Base-by-base conservation (phyloP, 2,113 vertebrate genomes). In the Vanacampus margaritifer region DNA sequence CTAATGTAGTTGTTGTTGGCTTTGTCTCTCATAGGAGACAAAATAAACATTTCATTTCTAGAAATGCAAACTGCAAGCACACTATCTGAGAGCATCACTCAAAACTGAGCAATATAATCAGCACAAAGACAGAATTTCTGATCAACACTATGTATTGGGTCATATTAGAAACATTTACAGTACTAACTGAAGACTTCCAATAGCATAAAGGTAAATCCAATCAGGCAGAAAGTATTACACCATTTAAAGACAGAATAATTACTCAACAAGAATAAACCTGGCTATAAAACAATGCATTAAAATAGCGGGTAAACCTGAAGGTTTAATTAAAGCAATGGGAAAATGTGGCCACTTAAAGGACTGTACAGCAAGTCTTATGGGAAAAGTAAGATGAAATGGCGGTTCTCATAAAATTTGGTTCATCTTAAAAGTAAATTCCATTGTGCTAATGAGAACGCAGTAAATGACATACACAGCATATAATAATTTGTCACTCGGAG, bases 221-320 rank as follows among this genome's bases (percentile, higher is more conserved):
- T 61, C 21, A 61, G 21, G 36, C 58, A 39, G 58, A 60, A 61
- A 24, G 21, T 21, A 14, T 41, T 39, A 21, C 21, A 23, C 58
- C 3, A 39, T 60, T n/a, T 13, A 39, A 60, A 60, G 35, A 60
- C 21, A 23, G n/a, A 39, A 61, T 61, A 39, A 14, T 61, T 61
- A 61, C 36, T 61, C 58, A 23, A 61, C 17, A 37, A 36, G 11
- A 59, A 36, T 37, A 23, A 61, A 61, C 21, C 12, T 41, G 36
- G 26, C 36, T 36, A 14, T 61, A 39, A 61, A 61, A 61, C 36
- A 61, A 61, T 39, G 35, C 58, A 61, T 39, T 39, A 23, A n/a
- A 11, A 54, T 26, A 26, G 51, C 48, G 7, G 14, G 51, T 54
- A 13, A n/a, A 37, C 6, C 35, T 61, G 21, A 16, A 54, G 23